These are phyloP conservation scores for Microtus ochrogaster DNA, from an alignment of 2,113 vertebrate species.

Conservation along the genomic window DNA sequence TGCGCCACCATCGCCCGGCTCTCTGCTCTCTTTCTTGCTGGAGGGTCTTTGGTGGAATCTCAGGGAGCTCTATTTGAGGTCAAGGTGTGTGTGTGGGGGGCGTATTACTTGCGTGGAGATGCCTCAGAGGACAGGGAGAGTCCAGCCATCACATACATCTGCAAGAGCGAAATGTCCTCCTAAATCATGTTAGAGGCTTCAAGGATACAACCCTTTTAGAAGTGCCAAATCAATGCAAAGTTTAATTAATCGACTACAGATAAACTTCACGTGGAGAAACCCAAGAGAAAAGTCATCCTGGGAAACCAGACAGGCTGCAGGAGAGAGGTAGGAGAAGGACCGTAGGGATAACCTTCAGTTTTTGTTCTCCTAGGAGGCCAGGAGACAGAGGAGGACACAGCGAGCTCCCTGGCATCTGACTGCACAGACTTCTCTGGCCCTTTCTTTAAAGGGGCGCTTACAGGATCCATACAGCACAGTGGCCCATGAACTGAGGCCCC, in stretches of 20 bases:
- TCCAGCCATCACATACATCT: not conserved
- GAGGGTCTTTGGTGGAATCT: conserved; percentile 2
- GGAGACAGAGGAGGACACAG: not conserved
- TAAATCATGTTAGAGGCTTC: conserved; percentile 19
- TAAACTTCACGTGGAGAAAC: conserved; percentile 31
- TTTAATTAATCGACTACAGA: conserved; percentile 71
- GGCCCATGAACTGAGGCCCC: no score
- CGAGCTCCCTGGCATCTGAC: not conserved
- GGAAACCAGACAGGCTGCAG: not conserved
- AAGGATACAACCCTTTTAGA: conserved; percentile 29
- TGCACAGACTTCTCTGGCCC: not conserved
- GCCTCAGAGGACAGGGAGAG: not conserved
- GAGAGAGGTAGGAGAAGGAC: not conserved
- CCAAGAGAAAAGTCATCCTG: not conserved
- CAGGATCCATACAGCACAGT: not conserved
- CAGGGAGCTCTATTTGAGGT: not conserved
- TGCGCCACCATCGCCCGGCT: no score
- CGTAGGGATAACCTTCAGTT: not conserved
- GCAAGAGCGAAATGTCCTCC: conserved; percentile 31
- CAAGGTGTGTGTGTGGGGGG: not conserved
- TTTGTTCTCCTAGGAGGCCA: not conserved
- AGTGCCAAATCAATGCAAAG: conserved; percentile 62
- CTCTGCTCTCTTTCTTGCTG: not conserved
- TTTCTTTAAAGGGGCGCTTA: not conserved
- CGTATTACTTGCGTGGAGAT: not conserved